Percentiles rank a stretch among this genome's conserved stretches.
Evolutionary conservation across 2,888 invertebrate species (phyloP).

Genomic region (Rapana venosa): DNA sequence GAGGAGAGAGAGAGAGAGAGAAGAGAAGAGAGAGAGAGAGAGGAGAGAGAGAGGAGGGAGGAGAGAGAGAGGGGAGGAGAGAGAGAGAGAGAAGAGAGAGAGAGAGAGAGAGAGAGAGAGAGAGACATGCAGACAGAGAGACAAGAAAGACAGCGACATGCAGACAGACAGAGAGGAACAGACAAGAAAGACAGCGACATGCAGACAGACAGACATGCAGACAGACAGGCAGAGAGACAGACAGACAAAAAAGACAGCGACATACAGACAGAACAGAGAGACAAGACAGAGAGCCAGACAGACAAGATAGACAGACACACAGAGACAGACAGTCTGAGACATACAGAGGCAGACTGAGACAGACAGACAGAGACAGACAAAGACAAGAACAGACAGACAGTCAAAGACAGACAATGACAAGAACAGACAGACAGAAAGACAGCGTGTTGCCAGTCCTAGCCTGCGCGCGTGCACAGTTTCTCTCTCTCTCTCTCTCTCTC

Average conservation of each 20-base stretch:
- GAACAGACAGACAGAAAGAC: neutral
- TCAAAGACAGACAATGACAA: neutral
- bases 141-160: neutral
- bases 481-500: slow-evolving; percentile 28
- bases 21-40: neutral
- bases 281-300: neutral
- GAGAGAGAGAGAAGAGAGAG: neutral
- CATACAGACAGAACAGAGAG: neutral
- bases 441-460: neutral
- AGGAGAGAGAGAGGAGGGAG: neutral
- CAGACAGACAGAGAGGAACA: neutral
- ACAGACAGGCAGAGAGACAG: no score
- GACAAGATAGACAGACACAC: neutral
- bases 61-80: neutral
- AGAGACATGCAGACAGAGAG: neutral
- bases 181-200: no score
- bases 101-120: neutral
- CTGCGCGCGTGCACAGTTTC: neutral
- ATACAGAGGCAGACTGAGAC: neutral
- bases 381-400: no score
- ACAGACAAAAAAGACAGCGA: no score
- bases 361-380: neutral
- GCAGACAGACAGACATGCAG: no score
- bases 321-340: neutral
- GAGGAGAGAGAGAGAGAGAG: neutral